A percentile compares a stretch with the other conserved stretches of the same genome.
Conservation (phyloP, 2,888 invertebrate species). For the Neocrepidodera transversa region DNA sequence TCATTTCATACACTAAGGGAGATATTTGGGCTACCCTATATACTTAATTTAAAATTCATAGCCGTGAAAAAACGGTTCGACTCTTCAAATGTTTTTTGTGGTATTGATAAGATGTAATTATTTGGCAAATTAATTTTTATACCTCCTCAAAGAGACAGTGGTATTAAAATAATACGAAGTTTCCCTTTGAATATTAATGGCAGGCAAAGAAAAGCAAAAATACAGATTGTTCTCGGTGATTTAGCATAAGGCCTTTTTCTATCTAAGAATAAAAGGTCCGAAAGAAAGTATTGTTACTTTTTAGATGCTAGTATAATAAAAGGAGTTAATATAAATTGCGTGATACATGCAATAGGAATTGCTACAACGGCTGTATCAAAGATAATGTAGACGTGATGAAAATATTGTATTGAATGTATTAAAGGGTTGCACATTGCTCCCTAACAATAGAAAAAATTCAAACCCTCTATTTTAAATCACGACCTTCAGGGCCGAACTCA, state of each 20-base stretch:
- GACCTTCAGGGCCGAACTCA: background rate
- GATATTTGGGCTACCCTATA: too few relatives aligned
- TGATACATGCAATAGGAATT: constrained; percentile 52
- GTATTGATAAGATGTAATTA: constrained; percentile 38
- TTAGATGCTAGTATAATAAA: constrained; percentile 47
- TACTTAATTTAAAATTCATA: constrained; percentile 5
- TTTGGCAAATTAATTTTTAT: constrained; percentile 44
- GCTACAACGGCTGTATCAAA: constrained; percentile 53
- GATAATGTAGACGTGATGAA: constrained; percentile 60
- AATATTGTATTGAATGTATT: constrained; percentile 56
- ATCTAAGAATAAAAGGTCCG: constrained; percentile 25
- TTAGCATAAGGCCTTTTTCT: constrained; percentile 37
- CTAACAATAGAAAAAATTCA: constrained; percentile 54
- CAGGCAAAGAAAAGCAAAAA: constrained; percentile 26
- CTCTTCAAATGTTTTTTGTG: constrained; percentile 33
- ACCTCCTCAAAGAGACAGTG: constrained; percentile 32
- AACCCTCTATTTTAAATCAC: constrained; percentile 47
- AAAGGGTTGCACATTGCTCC: constrained; percentile 58
- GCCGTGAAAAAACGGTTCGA: constrained; percentile 1
- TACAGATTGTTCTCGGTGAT: constrained; percentile 16
- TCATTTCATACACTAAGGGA: too few relatives aligned
- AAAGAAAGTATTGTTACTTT: constrained; percentile 48
- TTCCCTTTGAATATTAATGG: constrained; percentile 38
- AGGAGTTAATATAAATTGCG: constrained; percentile 47
- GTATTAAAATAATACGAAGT: constrained; percentile 35